Evolutionary conservation across 1,140 invertebrate species (phyloP), one percentile per base, ranked within the genome.

Genomic region (Rhopalosiphum maidis): DNA sequence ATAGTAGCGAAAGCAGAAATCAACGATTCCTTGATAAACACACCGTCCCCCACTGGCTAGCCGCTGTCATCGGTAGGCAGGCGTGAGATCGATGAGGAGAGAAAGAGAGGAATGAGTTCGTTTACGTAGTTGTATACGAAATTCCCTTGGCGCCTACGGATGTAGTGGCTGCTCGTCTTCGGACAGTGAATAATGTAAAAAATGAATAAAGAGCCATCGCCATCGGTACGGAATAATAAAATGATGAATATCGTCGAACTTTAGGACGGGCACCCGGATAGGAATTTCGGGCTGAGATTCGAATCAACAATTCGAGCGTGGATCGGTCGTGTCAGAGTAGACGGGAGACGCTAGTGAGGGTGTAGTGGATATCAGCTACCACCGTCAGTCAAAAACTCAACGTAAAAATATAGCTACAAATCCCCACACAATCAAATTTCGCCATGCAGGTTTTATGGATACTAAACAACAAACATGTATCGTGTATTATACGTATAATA

Each of bases 131-230:
- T 43, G 3, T 30, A 46, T 22, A 37, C 18, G 18, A 46, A 87
- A 88, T 88, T 88, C 2, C 7, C 46, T 30, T 35, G 22, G 37
- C 15, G 22, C 46, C n/a, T 9, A 8, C 48, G 8, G 25, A 23
- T 37, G 22, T 23, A 23, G 2, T 30, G 30, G 22, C 41, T 41
- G 11, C 2, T 85, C 22, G 41, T 22, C 11, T 85, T 85, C 41
- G 9, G 48, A 89, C 51, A 89, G 48, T 54, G 48, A 89, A 89
- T 89, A 89, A 89, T 89, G 87, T 89, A 55, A 21, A 37, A 54
- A 37, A 37, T 55, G 30, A 35, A n/a, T n/a, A 87, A 48, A 21
- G 25, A 86, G 85, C 6, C 11, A 1, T 6, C 11, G 30, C 11
- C 1, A 8, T 7, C 21, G 18, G n/a, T 88, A 86, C 4, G 8